Evolutionary conservation across 92 coral and sea anemone species (phyloP).

Genomic region (Epizoanthus rinbou): DNA sequence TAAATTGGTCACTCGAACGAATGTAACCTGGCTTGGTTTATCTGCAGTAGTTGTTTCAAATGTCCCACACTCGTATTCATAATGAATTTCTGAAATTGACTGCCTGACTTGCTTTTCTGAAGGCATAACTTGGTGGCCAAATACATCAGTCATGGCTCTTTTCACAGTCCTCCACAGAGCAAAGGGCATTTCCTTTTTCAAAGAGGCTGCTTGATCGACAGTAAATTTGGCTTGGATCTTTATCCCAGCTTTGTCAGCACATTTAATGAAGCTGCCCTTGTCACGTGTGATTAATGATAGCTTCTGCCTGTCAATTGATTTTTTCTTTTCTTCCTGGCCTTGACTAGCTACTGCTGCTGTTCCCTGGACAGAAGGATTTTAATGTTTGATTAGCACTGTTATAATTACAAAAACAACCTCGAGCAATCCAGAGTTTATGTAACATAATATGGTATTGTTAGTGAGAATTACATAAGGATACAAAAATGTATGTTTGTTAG

Average conservation of each 20-base stretch:
- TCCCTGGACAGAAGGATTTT: neutral
- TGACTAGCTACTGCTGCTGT: neutral
- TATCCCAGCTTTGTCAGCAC: slow-evolving; percentile 6
- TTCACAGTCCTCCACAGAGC: slow-evolving; percentile 26
- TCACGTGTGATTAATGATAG: neutral
- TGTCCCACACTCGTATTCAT: slow-evolving; percentile 11
- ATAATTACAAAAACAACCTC: no score
- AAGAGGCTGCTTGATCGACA: slow-evolving; percentile 7
- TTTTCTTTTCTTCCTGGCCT: neutral
- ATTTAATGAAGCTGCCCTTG: neutral
- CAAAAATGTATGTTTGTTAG: neutral
- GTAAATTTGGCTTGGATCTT: slow-evolving; percentile 14
- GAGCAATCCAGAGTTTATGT: no score
- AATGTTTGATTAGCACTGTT: neutral
- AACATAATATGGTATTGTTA: no score
- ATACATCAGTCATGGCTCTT: slow-evolving; percentile 3
- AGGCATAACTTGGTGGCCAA: slow-evolving; percentile 1
- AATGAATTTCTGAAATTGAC: neutral
- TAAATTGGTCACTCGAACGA: neutral
- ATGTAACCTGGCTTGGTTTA: neutral
- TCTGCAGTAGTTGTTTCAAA: neutral
- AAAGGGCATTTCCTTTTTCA: slow-evolving; percentile 31
- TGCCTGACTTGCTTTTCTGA: slow-evolving; percentile 3
- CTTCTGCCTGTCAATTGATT: neutral
- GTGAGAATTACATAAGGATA: no score